Percentiles rank a stretch among this genome's conserved stretches.
Conservation (phyloP, 2,113 vertebrate genomes). For the Microtus richardsoni region DNA sequence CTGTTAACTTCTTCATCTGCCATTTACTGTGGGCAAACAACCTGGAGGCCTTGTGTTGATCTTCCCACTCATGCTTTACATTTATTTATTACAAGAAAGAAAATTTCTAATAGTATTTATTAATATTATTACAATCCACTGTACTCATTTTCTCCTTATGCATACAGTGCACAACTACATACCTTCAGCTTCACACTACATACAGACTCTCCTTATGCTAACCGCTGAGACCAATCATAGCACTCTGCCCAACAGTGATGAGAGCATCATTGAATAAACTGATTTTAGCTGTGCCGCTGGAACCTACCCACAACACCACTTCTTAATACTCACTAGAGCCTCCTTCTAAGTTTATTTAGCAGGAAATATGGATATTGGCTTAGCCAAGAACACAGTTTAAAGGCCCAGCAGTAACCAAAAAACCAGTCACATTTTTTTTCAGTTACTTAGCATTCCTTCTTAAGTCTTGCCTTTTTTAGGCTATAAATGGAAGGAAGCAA, state of each 20-base stretch:
- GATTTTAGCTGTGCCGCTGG: neutral
- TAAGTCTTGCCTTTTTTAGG: constrained; percentile 75
- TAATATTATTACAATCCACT: neutral
- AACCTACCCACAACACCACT: neutral
- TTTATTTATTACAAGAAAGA: neutral
- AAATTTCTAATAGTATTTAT: neutral
- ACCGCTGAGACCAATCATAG: neutral
- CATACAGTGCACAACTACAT: neutral
- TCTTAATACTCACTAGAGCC: constrained; percentile 9
- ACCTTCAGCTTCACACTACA: neutral
- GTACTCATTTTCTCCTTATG: neutral
- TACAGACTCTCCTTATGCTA: neutral
- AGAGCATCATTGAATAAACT: neutral
- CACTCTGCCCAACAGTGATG: neutral
- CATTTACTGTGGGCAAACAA: neutral
- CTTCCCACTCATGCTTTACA: neutral
- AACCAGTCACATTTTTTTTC: constrained; percentile 44
- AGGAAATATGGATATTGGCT: constrained; percentile 52
- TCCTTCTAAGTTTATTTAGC: constrained; percentile 40
- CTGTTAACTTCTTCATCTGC: neutral
- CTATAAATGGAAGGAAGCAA: constrained; percentile 79
- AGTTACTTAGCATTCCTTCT: constrained; percentile 73
- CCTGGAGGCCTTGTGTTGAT: neutral
- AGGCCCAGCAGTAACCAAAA: constrained; percentile 23
- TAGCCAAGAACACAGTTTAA: constrained; percentile 27